Evolutionary conservation across 2,113 vertebrate species (phyloP), one percentile per base, ranked within the genome.

Genomic region (Sorex araneus): DNA sequence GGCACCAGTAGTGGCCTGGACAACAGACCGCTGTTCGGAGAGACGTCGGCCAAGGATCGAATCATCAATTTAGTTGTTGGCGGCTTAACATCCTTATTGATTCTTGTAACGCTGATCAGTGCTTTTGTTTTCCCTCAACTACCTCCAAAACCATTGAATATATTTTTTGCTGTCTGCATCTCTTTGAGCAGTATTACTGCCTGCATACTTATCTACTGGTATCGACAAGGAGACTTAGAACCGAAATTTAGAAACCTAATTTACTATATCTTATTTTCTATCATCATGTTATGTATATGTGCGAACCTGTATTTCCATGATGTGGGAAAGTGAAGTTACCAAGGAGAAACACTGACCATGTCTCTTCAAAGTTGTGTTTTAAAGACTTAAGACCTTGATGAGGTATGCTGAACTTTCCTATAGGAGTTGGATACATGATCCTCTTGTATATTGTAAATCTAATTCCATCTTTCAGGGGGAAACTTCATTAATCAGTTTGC

Each of bases 281-380:
- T 99, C 64, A 96, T 98, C 97, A 98, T 99, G 98, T 98, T 99
- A 97, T 99, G 99, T 98, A 98, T 99, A 97, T 99, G 99, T 99
- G 99, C 99, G 96, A 99, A 99, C 98, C 97, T 99, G 97, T 99
- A 99, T 98, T 99, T 99, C 98, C 99, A 99, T 86, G 98, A 99
- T 73, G 98, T 99, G 98, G 98, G 97, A 28, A 98, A 98, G 97
- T 98, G 97, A 98, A 57, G 93, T 94, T 90, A 45, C 85, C 75
- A n/a, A 96, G 45, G 47, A 78, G 63, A 64, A 90, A 71, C 25
- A 84, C 67, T 83, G 45, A 90, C 82, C 91, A 94, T 89, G 96
- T 94, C 81, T 84, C 95, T 96, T 96, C 96, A 93, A 89, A 84
- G 93, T 64, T 79, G 43, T 82, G 0, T 10, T 28, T 0, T 1